Percentiles rank a stretch among this genome's conserved stretches.
phyloP scores from a whole-genome alignment of 2,888 invertebrate genomes.

The Steinernema hermaphroditum region DNA sequence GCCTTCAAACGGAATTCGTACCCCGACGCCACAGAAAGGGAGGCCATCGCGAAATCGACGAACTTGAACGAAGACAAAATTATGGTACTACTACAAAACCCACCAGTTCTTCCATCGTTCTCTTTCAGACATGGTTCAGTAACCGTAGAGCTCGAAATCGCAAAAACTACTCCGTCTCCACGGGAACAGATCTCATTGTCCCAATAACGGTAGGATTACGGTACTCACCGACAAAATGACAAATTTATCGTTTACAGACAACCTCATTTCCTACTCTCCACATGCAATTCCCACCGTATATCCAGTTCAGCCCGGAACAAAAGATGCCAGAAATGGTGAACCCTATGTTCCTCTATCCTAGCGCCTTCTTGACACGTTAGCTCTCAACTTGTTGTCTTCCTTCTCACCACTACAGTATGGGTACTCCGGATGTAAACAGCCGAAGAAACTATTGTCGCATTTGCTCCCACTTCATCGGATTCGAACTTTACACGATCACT shows the following conservation, averaged over 20 bases:
- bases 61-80: conserved; percentile 90
- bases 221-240: background rate
- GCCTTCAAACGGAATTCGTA: conserved; percentile 72
- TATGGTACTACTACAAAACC: conserved; percentile 73
- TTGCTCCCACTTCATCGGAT: conserved; percentile 12
- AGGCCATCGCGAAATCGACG: conserved; percentile 86
- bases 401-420: background rate
- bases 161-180: conserved; percentile 70
- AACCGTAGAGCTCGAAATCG: conserved; percentile 89
- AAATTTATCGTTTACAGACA: background rate
- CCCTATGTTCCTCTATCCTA: conserved; percentile 20
- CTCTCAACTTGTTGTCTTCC: background rate
- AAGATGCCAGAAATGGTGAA: conserved; percentile 6
- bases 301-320: conserved; percentile 24
- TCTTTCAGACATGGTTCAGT: conserved; percentile 88
- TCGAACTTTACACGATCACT: conserved; percentile 5
- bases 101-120: background rate
- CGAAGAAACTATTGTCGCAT: conserved; percentile 20
- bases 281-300: conserved; percentile 12
- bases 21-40: conserved; percentile 89
- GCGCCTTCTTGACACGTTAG: conserved; percentile 12
- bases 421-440: conserved; percentile 11
- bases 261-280: background rate
- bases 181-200: conserved; percentile 14
- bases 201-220: background rate